Evolutionary conservation across 92 coral and sea anemone species (phyloP).

Genomic region (Scolanthus callimorphus): DNA sequence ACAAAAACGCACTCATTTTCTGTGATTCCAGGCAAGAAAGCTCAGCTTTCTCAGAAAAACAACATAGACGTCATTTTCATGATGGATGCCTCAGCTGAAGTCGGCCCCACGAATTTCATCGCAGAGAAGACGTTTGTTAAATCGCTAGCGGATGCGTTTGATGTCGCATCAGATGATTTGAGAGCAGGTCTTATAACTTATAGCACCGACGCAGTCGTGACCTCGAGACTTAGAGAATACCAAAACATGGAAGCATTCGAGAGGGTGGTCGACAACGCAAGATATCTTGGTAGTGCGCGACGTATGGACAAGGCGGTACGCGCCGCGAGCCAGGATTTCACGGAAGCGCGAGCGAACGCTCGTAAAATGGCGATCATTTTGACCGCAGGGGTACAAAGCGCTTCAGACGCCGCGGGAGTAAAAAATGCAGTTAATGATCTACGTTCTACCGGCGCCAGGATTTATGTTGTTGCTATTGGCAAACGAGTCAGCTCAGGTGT

Average conservation of each 20-base stretch:
- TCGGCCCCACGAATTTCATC: slow-evolving; percentile 18
- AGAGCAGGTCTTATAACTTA: slow-evolving; percentile 61
- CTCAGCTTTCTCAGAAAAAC: too few species aligned
- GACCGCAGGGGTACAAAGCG: too few species aligned
- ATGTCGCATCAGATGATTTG: slow-evolving; percentile 41
- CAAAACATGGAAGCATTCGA: slow-evolving; percentile 33
- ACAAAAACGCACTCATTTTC: too few species aligned
- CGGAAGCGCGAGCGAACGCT: slow-evolving; percentile 48
- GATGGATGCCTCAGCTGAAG: slow-evolving; percentile 48
- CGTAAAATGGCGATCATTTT: slow-evolving; percentile 58
- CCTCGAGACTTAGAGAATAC: slow-evolving; percentile 40
- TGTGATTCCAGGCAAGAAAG: too few species aligned
- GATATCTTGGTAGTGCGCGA: slow-evolving; percentile 45
- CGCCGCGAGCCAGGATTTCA: slow-evolving; percentile 36
- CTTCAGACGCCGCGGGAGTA: slow-evolving; percentile 62
- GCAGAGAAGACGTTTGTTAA: slow-evolving; percentile 62
- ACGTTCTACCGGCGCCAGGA: slow-evolving; percentile 52
- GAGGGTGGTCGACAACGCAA: slow-evolving; percentile 45
- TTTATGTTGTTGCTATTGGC: slow-evolving; percentile 76
- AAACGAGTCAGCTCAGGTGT: slow-evolving; percentile 27
- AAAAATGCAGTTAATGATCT: too few species aligned
- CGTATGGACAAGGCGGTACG: slow-evolving; percentile 68
- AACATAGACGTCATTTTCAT: slow-evolving; percentile 60
- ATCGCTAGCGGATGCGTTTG: slow-evolving; percentile 41
- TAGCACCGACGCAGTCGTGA: slow-evolving; percentile 36